Conservation (phyloP, 2,797 vertebrate species). For the Gobionotothen gibberifrons region DNA sequence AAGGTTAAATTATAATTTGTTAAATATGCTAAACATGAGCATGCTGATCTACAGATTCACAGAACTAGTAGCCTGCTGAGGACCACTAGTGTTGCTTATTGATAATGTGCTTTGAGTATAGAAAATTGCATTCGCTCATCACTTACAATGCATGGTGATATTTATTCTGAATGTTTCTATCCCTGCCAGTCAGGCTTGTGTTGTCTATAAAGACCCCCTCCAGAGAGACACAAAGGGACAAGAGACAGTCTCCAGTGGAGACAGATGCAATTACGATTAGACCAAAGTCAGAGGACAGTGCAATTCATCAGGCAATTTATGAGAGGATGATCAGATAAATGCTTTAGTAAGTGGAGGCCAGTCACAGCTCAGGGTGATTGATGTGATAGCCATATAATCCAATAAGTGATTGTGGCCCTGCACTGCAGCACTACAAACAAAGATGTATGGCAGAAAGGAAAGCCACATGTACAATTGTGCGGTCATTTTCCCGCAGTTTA, state of each 20-base stretch:
- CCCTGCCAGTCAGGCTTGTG: conserved; percentile 17
- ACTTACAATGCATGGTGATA: conserved; percentile 12
- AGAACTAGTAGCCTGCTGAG: background rate
- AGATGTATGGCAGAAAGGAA: conserved; percentile 49
- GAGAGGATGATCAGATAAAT: conserved; percentile 77
- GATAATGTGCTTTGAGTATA: conserved; percentile 10
- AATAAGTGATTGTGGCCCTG: conserved; percentile 68
- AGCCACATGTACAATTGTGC: conserved; percentile 21
- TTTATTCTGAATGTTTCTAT: conserved; percentile 11
- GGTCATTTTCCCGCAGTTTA: conserved; percentile 35
- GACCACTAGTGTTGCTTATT: background rate
- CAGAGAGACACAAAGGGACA: conserved; percentile 43
- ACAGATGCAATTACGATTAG: conserved; percentile 73
- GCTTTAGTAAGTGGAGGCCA: conserved; percentile 68
- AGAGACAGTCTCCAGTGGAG: conserved; percentile 58
- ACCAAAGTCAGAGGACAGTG: conserved; percentile 63
- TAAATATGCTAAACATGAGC: too few species aligned
- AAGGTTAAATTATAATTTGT: background rate
- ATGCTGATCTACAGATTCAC: background rate
- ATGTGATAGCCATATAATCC: conserved; percentile 72
- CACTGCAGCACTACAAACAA: conserved; percentile 50
- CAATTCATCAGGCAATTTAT: conserved; percentile 76
- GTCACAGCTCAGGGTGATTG: conserved; percentile 66
- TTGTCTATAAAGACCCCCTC: conserved; percentile 21
- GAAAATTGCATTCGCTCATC: conserved; percentile 1